Conservation (phyloP, 2,888 invertebrate genomes). For the Melanargia galathea region DNA sequence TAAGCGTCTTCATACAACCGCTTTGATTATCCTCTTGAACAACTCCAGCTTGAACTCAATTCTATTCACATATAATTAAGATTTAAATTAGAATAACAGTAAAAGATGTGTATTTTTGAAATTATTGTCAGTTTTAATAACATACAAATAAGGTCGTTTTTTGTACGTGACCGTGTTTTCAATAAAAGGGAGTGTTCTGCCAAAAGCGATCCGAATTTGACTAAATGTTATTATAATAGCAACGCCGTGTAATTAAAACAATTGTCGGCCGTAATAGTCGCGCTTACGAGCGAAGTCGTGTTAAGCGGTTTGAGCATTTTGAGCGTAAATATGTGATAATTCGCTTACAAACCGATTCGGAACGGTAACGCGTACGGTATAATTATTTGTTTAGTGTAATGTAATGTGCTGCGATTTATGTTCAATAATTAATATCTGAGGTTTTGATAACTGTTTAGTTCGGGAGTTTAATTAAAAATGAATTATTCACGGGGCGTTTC, state of each 20-base stretch:
- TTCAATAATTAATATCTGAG: conserved; percentile 18
- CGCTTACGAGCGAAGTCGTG: conserved; percentile 28
- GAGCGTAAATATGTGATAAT: conserved; percentile 31
- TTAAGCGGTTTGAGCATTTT: conserved; percentile 22
- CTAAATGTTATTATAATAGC: conserved; percentile 34
- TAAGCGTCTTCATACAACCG: conserved; percentile 32
- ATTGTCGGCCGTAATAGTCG: conserved; percentile 30
- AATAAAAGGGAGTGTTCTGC: conserved; percentile 20
- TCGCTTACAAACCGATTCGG: conserved; percentile 27
- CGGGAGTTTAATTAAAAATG: conserved; percentile 8
- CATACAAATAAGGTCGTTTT: conserved; percentile 2
- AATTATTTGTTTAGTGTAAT: conserved; percentile 30
- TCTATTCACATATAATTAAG: not conserved
- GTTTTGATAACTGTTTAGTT: not conserved
- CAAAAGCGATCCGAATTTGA: conserved; percentile 29
- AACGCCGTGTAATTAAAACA: conserved; percentile 33
- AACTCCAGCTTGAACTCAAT: not conserved
- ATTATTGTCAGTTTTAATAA: not conserved
- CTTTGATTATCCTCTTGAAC: conserved; percentile 31
- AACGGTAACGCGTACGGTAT: not conserved
- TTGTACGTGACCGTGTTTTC: not conserved
- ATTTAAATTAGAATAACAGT: not conserved
- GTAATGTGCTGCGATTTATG: conserved; percentile 12
- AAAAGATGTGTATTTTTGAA: not conserved
- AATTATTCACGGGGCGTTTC: conserved; percentile 11